Conservation (phyloP, 1,140 invertebrate species). For the Conus betulinus region DNA sequence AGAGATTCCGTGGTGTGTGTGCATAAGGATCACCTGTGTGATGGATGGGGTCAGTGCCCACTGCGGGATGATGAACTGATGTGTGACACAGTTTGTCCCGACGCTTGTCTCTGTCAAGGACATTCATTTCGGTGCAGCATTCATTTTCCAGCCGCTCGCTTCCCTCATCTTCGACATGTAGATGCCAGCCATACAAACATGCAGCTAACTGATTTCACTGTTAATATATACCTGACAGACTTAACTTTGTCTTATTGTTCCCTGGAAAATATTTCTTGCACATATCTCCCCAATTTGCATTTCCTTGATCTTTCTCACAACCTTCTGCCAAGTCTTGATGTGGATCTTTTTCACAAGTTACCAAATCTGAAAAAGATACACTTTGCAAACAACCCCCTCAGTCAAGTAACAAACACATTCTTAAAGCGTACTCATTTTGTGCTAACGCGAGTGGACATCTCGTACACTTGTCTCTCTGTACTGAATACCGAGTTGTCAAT, state of each 20-base stretch:
- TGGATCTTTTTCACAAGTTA: neutral
- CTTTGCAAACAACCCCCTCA: conserved; percentile 16
- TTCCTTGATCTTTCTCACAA: conserved; percentile 35
- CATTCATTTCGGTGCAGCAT: neutral
- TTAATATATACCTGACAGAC: neutral
- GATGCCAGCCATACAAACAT: neutral
- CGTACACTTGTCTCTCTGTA: neutral
- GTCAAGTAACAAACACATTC: neutral
- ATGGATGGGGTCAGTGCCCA: conserved; percentile 35
- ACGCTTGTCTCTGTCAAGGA: conserved; percentile 39
- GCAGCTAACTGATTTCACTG: neutral
- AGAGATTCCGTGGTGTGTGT: conserved; percentile 25
- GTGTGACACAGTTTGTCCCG: conserved; percentile 40
- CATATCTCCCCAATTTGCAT: neutral
- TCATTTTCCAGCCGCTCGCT: neutral
- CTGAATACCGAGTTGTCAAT: conserved; percentile 12
- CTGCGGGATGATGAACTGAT: conserved; percentile 41
- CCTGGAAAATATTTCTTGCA: neutral
- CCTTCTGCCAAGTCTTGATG: neutral
- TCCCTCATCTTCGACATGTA: neutral
- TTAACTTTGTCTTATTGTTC: neutral
- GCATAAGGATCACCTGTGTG: conserved; percentile 20
- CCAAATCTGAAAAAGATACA: conserved; percentile 15
- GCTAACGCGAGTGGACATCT: neutral
- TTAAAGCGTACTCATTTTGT: neutral